Evolutionary conservation across 2,113 vertebrate species (phyloP).

Genomic region (Polyodon spathula): DNA sequence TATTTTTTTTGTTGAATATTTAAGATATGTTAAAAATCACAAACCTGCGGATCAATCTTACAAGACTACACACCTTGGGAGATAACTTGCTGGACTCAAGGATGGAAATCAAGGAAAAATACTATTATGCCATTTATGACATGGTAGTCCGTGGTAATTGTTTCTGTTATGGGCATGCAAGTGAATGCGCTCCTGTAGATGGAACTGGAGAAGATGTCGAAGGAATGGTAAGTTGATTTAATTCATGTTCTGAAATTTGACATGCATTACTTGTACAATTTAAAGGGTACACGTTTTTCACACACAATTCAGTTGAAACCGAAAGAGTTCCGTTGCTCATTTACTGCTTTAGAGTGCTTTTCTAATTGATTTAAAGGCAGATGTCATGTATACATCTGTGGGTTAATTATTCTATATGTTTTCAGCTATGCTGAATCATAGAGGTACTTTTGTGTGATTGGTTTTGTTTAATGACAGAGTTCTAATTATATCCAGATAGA

Average conservation of each 20-base stretch:
- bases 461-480: not conserved
- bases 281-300: no score
- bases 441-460: not conserved
- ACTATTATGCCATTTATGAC: conserved; percentile 90
- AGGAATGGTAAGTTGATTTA: conserved; percentile 71
- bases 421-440: no score
- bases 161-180: conserved; percentile 95
- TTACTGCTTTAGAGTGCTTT: no score
- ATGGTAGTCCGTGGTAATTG: conserved; percentile 97
- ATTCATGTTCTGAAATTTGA: not conserved
- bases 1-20: conserved; percentile 6
- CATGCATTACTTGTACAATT: no score
- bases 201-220: conserved; percentile 55
- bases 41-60: conserved; percentile 84
- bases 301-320: no score
- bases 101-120: conserved; percentile 94
- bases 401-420: no score
- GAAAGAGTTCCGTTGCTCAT: no score
- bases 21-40: conserved; percentile 91
- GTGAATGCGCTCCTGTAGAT: conserved; percentile 76
- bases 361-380: no score
- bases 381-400: no score
- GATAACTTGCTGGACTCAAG: conserved; percentile 92
- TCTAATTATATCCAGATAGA: conserved; percentile 13
- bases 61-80: conserved; percentile 84